Base-by-base conservation (phyloP, 2,113 vertebrate species). In the Leptosomus discolor region DNA sequence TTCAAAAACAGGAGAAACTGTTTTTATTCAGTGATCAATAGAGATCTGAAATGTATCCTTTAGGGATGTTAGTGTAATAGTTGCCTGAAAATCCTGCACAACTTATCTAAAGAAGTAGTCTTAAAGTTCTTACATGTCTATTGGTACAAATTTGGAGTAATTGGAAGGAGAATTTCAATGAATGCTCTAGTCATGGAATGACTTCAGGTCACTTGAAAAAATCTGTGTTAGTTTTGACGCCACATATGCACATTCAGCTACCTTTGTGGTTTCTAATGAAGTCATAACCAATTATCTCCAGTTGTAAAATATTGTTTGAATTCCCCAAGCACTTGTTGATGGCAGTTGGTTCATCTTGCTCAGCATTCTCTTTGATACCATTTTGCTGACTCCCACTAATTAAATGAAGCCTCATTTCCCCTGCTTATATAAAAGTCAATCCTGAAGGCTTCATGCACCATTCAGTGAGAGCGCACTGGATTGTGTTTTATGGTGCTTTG, bases 91-190 rank as follows among this genome's bases (percentile, higher is more conserved):
- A 68, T 68, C 58, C 21, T 70, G 17, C 4, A 8, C 3, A 64
- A 46, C 15, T 36, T 11, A 13, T 34, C 18, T 34, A 54, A 4
- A 53, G 30, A 51, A 81, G 30, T 1, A 19, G 6, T n/a, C 36
- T 80, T 4, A 0, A 68, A 68, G 11, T 63, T 68, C 10, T 73
- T 54, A 16, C 0, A 1, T 27, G 12, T 12, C 7, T 53, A 30
- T 34, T 37, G 15, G 20, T 24, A 57, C 12, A 67, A 89, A 56
- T 61, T 46, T 19, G 26, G 37, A 54, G 12, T 23, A 56, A 64
- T 9, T 74, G 60, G 71, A 65, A 78, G 8, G 21, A 6, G 12
- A 67, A 70, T 63, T 61, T 67, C 51, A 79, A 8, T 17, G 19
- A 36, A 61, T 16, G 3, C 34, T 71, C 37, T 32, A 19, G 34